Evolutionary conservation across 2,888 invertebrate species (phyloP).

Genomic region (Clusia tigrina): DNA sequence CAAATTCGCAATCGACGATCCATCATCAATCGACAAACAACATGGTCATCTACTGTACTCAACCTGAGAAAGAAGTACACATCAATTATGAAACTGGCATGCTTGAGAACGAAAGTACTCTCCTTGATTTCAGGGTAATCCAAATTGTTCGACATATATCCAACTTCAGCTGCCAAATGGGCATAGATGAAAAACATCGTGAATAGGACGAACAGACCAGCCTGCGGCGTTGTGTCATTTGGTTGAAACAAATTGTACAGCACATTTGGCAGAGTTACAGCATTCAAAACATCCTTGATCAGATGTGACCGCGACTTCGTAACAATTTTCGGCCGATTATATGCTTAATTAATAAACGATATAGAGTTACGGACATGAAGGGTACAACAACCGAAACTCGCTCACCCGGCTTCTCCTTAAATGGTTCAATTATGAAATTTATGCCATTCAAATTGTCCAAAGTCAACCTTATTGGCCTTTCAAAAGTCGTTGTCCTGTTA

Average conservation of each 20-base stretch:
- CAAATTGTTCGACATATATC: constrained; percentile 67
- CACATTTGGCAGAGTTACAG: constrained; percentile 39
- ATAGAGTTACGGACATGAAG: neutral
- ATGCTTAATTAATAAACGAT: constrained; percentile 9
- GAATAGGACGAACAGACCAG: constrained; percentile 65
- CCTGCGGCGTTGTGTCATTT: constrained; percentile 32
- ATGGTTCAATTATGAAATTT: constrained; percentile 21
- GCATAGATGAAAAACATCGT: constrained; percentile 74
- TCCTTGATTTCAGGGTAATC: neutral
- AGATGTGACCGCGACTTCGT: constrained; percentile 29
- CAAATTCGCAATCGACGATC: too few relatives aligned
- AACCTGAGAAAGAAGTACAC: constrained; percentile 71
- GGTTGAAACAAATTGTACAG: constrained; percentile 38
- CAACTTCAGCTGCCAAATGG: constrained; percentile 71
- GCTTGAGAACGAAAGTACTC: constrained; percentile 23
- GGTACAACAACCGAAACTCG: neutral
- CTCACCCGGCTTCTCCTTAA: constrained; percentile 4
- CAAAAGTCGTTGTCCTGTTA: neutral
- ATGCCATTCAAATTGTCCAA: constrained; percentile 28
- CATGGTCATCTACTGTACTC: too few relatives aligned
- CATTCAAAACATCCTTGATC: constrained; percentile 37
- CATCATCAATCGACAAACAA: too few relatives aligned
- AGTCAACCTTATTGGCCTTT: neutral
- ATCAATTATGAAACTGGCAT: constrained; percentile 45
- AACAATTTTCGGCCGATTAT: constrained; percentile 31